These are phyloP conservation scores for Drosophila prolongata DNA, from an alignment of 2,888 invertebrate species.

Conservation along the genomic window DNA sequence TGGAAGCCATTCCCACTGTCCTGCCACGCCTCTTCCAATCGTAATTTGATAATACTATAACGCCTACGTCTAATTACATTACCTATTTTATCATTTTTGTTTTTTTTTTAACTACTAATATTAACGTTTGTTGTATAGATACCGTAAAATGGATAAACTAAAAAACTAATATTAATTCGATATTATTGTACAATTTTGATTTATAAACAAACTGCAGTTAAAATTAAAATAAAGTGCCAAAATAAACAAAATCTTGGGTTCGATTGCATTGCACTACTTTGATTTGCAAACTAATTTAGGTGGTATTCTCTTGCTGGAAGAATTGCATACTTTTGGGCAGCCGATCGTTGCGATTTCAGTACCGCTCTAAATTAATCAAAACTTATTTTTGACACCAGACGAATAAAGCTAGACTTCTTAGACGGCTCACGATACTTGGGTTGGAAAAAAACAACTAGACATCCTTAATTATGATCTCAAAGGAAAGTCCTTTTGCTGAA, in stretches of 20 bases:
- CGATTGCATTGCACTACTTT: neutral
- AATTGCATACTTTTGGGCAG: too few species aligned
- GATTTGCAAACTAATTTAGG: too few species aligned
- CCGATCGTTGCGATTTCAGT: too few species aligned
- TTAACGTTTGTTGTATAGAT: constrained; percentile 72
- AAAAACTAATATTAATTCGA: constrained; percentile 54
- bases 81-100: constrained; percentile 38
- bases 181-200: constrained; percentile 49
- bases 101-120: constrained; percentile 59
- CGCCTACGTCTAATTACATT: constrained; percentile 35
- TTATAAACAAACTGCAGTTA: constrained; percentile 61
- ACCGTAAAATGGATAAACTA: constrained; percentile 60
- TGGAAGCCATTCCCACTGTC: constrained; percentile 21
- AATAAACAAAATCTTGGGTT: constrained; percentile 47
- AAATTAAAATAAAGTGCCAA: constrained; percentile 71
- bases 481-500: too few species aligned
- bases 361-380: too few species aligned
- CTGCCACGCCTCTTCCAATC: constrained; percentile 38
- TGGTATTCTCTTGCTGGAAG: too few species aligned
- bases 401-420: too few species aligned
- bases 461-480: too few species aligned
- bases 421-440: too few species aligned
- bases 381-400: too few species aligned
- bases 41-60: constrained; percentile 30
- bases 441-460: too few species aligned